A percentile compares a stretch with the other conserved stretches of the same genome.
Conservation (phyloP, 2,888 invertebrate species). For the Tenthredo scrophulariae region DNA sequence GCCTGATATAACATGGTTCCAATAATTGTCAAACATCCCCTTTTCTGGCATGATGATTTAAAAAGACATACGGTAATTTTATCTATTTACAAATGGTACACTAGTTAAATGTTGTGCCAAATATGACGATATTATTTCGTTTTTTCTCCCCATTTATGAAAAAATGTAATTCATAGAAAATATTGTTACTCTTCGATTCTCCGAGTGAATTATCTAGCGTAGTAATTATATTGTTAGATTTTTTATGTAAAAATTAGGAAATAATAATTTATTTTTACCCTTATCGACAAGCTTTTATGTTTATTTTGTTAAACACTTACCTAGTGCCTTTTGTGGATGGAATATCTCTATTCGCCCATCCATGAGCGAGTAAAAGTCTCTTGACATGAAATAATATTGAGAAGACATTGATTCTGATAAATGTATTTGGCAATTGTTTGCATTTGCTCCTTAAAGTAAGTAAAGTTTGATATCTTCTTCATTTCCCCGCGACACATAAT, state of each 20-base stretch:
- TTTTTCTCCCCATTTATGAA: not conserved
- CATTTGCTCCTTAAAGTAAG: not conserved
- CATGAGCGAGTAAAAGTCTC: slow-evolving; percentile 21
- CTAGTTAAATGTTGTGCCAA: not conserved
- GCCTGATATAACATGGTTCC: not conserved
- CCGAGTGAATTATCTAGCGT: not conserved
- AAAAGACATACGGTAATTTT: not conserved
- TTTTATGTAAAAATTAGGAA: slow-evolving; percentile 23
- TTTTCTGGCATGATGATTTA: too few relatives aligned
- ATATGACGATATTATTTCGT: not conserved
- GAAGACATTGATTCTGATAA: not conserved
- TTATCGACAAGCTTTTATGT: slow-evolving; percentile 18
- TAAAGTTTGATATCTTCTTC: not conserved
- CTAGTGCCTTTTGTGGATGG: slow-evolving; percentile 49
- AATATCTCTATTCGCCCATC: slow-evolving; percentile 37
- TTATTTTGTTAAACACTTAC: slow-evolving; percentile 40
- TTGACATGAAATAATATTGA: not conserved
- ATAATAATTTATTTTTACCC: slow-evolving; percentile 37
- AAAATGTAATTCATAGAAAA: not conserved
- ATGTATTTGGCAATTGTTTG: not conserved
- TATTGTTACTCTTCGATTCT: not conserved
- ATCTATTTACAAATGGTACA: not conserved
- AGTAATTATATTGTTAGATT: not conserved
- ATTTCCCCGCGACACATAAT: not conserved
- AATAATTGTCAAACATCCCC: not conserved